Base-by-base conservation (phyloP, 1,140 invertebrate genomes). In the Drosophila truncata region DNA sequence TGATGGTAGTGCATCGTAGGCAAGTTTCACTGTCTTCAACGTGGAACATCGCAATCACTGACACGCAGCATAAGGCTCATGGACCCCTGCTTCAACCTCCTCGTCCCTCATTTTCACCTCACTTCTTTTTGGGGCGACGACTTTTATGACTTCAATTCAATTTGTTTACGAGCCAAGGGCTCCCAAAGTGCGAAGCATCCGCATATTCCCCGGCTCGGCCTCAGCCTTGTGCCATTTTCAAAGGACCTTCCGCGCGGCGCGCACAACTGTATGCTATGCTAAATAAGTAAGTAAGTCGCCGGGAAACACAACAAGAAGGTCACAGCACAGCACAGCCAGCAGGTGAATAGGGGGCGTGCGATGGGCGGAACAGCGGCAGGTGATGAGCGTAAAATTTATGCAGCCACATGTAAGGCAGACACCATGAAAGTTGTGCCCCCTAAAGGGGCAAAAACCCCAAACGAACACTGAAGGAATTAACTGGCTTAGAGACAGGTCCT, bases 91-190 rank as follows among this genome's bases (percentile, higher is more conserved):
- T 1, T 4, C 39, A 39, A 0, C 35, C 37, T 13, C 14, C 20
- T 10, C 13, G 9, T n/a, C 0, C 35, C 11, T 13, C 16, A 23
- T 16, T 31, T 9, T 44, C 46, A n/a, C 80, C 73, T 74, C 84
- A 42, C 57, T 62, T 65, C 62, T 62, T 87, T 86, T 78, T 11
- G 41, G 13, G 83, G 80, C 73, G 78, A 81, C 85, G 80, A 88
- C 85, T 88, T 88, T 88, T 88, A 88, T 88, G 85, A 90, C 85
- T 90, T 88, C 85, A 90, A 90, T 90, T 90, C 85, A 90, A 90
- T 90, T 90, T 90, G 85, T 90, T 90, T 90, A 90, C 85, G 85
- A 90, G 85, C 74, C 80, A 84, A 72, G 69, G 75, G 49, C 75
- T 77, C 35, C 31, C 55, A 61, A 42, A 74, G 72, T 75, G 72